These are phyloP conservation scores for Pteronura brasiliensis DNA, from an alignment of 2,113 vertebrate genomes.

Conservation along the genomic window DNA sequence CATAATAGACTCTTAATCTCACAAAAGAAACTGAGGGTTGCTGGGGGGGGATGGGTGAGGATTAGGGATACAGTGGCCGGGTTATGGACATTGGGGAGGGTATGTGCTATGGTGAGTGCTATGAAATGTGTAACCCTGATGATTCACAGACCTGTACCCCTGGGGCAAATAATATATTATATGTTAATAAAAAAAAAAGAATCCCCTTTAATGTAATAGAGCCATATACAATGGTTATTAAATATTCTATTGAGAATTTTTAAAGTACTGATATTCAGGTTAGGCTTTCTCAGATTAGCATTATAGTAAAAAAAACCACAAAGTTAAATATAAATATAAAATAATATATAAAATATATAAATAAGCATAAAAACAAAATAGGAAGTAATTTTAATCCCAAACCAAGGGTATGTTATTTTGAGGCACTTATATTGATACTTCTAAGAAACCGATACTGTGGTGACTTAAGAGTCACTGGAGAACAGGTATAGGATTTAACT, in stretches of 20 bases:
- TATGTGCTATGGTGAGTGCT: too few relatives aligned
- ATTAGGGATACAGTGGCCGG: too few relatives aligned
- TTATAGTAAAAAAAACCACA: not conserved
- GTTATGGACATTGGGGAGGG: too few relatives aligned
- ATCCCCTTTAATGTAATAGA: not conserved
- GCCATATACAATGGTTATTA: not conserved
- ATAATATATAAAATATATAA: not conserved
- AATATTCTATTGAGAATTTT: not conserved
- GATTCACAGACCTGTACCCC: too few relatives aligned
- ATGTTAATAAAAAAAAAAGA: not conserved
- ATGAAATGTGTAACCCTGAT: too few relatives aligned
- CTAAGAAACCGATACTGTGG: not conserved
- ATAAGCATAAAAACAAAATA: not conserved
- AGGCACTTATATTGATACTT: not conserved
- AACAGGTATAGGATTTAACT: not conserved
- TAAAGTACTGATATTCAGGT: not conserved
- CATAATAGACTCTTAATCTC: too few relatives aligned
- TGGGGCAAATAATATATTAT: too few relatives aligned
- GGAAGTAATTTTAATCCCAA: not conserved
- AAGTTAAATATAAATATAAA: not conserved
- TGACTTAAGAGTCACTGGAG: not conserved
- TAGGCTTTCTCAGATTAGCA: not conserved
- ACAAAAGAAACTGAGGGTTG: too few relatives aligned
- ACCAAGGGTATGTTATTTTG: not conserved
- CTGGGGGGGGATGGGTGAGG: accelerated